These are phyloP conservation scores for Auanema freiburgensis DNA, from an alignment of 2,888 invertebrate genomes.

Conservation along the genomic window DNA sequence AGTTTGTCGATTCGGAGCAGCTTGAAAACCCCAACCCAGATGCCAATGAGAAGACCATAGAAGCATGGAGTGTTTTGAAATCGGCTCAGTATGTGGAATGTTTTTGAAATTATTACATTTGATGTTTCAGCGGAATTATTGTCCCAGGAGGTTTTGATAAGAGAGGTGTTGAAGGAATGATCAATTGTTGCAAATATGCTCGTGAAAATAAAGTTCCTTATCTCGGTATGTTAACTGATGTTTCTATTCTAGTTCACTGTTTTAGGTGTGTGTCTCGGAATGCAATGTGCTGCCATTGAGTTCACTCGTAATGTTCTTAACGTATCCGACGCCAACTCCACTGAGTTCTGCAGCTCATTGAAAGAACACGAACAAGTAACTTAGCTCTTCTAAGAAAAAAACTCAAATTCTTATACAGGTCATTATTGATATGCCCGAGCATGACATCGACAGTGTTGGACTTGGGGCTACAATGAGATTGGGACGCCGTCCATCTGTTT, in stretches of 20 bases:
- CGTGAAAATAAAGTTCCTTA: conserved; percentile 85
- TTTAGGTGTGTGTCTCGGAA: conserved; percentile 77
- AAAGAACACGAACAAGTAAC: conserved; percentile 40
- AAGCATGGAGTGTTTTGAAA: conserved; percentile 47
- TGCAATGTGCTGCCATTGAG: conserved; percentile 95
- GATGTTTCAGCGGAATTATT: conserved; percentile 78
- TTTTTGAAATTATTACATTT: conserved; percentile 32
- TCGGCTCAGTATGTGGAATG: conserved; percentile 46
- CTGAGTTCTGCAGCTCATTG: conserved; percentile 76
- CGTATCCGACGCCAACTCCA: conserved; percentile 79
- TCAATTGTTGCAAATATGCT: conserved; percentile 89
- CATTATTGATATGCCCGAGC: conserved; percentile 92
- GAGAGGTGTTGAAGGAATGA: conserved; percentile 93
- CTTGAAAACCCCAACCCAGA: conserved; percentile 30
- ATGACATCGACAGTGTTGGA: conserved; percentile 77
- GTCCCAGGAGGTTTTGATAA: conserved; percentile 97
- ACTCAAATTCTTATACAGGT: conserved; percentile 8
- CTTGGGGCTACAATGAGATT: conserved; percentile 97
- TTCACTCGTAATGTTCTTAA: conserved; percentile 83
- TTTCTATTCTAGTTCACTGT: not conserved
- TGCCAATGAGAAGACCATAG: conserved; percentile 26
- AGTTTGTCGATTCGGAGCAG: conserved; percentile 46
- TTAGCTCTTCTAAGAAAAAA: not conserved
- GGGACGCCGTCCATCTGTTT: conserved; percentile 85
- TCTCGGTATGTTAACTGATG: conserved; percentile 72